Conservation (phyloP, 2,888 invertebrate species). For the Eumerus sabulonum region DNA sequence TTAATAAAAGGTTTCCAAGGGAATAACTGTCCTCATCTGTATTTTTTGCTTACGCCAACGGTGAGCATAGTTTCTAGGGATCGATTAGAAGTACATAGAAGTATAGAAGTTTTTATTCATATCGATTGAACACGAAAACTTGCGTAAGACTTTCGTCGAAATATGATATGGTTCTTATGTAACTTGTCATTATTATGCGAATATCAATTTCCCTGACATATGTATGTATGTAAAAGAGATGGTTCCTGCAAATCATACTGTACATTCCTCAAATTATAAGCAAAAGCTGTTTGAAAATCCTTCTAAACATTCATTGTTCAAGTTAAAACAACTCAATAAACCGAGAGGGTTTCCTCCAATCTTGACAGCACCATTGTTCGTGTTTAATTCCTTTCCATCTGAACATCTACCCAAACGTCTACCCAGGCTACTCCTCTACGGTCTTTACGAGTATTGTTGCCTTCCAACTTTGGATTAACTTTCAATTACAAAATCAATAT, state of each 20-base stretch:
- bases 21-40: too few relatives aligned
- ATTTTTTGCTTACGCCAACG: too few relatives aligned
- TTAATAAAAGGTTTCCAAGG: too few relatives aligned
- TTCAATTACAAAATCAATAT: conserved; percentile 66
- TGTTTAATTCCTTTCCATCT: conserved; percentile 29
- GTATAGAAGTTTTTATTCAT: too few relatives aligned
- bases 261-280: neutral
- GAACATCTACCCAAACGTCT: conserved; percentile 4
- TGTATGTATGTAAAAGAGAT: too few relatives aligned
- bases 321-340: conserved; percentile 21
- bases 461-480: conserved; percentile 52
- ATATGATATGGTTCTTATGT: too few relatives aligned
- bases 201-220: too few relatives aligned
- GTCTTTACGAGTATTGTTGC: conserved; percentile 8
- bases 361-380: conserved; percentile 22
- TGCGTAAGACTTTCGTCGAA: too few relatives aligned
- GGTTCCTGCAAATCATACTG: conserved; percentile 5
- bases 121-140: too few relatives aligned
- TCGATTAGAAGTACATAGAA: too few relatives aligned
- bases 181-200: too few relatives aligned
- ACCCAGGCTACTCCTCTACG: conserved; percentile 9
- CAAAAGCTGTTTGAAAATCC: conserved; percentile 10
- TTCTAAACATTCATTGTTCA: neutral
- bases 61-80: too few relatives aligned
- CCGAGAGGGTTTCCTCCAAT: conserved; percentile 9